Evolutionary conservation across 2,113 vertebrate genomes (phyloP).

Genomic region (Nothobranchius kuhntae): DNA sequence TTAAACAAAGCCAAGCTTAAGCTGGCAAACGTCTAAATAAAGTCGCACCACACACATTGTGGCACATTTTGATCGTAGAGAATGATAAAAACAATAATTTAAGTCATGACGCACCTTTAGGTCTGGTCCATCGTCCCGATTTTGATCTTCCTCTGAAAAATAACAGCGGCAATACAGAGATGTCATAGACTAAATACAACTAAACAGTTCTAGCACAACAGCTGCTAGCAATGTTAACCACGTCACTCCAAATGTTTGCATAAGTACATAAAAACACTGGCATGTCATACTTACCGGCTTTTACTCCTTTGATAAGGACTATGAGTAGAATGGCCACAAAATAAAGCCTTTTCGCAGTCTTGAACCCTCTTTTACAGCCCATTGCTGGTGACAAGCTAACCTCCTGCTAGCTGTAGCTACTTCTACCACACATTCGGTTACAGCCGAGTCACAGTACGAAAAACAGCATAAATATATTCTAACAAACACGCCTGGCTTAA

Average conservation of each 20-base stretch:
- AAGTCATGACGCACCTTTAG: conserved; percentile 56
- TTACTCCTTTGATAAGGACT: conserved; percentile 39
- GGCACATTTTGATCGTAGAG: background rate
- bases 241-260: background rate
- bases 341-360: conserved; percentile 45
- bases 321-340: conserved; percentile 56
- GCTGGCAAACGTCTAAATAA: too few relatives aligned
- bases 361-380: conserved; percentile 48
- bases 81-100: background rate
- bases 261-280: background rate
- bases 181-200: background rate
- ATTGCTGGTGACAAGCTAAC: conserved; percentile 58
- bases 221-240: conserved; percentile 6
- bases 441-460: conserved; percentile 7
- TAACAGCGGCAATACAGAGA: background rate
- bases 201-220: conserved; percentile 1
- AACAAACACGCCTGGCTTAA: background rate
- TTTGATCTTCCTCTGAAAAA: conserved; percentile 67
- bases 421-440: conserved; percentile 62
- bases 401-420: conserved; percentile 59
- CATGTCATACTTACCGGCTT: conserved; percentile 68
- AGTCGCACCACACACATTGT: background rate
- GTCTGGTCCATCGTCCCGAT: conserved; percentile 57
- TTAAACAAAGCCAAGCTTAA: background rate
- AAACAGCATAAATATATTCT: conserved; percentile 13